Conservation (phyloP, 2,888 invertebrate species). For the Gasteruption jaculator region DNA sequence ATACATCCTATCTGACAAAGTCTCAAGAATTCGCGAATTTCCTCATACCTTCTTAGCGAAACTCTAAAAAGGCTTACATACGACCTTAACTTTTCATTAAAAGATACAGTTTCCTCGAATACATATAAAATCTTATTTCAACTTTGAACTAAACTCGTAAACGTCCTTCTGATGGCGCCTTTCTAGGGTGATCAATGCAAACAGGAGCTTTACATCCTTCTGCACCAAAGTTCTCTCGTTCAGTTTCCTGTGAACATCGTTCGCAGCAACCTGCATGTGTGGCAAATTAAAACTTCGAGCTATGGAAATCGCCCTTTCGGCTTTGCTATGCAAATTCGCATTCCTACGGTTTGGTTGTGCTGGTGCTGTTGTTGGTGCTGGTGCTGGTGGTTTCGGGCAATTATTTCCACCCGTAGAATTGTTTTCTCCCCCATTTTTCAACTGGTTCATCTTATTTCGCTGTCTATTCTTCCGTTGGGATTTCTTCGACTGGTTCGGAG, state of each 20-base stretch:
- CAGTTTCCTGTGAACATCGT: slow-evolving; percentile 15
- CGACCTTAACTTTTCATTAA: neutral
- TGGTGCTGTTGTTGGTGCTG: too few species aligned
- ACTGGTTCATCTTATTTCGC: too few species aligned
- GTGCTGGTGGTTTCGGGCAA: too few species aligned
- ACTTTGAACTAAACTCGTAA: slow-evolving; percentile 11
- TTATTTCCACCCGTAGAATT: too few species aligned
- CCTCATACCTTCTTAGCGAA: too few species aligned
- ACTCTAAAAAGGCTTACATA: neutral
- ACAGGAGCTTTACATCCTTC: slow-evolving; percentile 16
- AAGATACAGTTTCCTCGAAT: neutral
- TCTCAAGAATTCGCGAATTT: too few species aligned
- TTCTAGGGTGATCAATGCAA: slow-evolving; percentile 20
- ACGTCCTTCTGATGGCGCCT: slow-evolving; percentile 14
- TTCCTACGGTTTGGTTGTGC: neutral
- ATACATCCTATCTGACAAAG: too few species aligned
- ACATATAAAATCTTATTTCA: too few species aligned
- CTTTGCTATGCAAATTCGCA: neutral
- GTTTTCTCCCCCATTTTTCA: too few species aligned
- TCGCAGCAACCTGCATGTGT: slow-evolving; percentile 20
- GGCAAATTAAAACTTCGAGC: slow-evolving; percentile 19
- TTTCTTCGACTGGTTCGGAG: too few species aligned
- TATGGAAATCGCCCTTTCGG: too few species aligned
- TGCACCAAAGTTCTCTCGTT: slow-evolving; percentile 7
- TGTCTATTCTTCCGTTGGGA: too few species aligned